Percentiles rank a stretch among this genome's conserved stretches.
Evolutionary conservation across 2,888 invertebrate species (phyloP).

Genomic region (Pecten maximus): DNA sequence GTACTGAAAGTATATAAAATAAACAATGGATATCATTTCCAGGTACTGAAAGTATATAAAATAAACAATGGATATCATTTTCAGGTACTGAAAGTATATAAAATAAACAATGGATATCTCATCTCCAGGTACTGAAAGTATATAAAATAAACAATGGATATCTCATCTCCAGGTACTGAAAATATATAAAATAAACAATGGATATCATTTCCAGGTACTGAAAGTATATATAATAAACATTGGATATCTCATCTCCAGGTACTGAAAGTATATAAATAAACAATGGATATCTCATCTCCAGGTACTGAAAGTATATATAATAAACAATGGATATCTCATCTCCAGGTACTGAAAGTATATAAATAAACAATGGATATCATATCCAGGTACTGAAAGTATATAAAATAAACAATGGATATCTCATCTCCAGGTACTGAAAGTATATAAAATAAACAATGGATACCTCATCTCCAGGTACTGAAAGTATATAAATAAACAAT

Average conservation of each 20-base stretch:
- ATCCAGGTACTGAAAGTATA: not conserved
- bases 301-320: not conserved
- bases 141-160: not conserved
- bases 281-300: too few species aligned
- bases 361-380: not conserved
- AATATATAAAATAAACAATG: not conserved
- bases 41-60: conserved; percentile 53
- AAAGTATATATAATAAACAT: too few species aligned
- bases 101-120: conserved; percentile 28
- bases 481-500: too few species aligned
- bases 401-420: too few species aligned
- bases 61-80: too few species aligned
- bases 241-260: conserved; percentile 51
- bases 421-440: too few species aligned
- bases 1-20: too few species aligned
- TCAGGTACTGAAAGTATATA: not conserved
- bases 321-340: conserved; percentile 31
- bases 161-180: not conserved
- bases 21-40: conserved; percentile 51
- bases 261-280: conserved; percentile 53
- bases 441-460: conserved; percentile 54
- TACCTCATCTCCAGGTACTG: conserved; percentile 54
- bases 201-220: too few species aligned
- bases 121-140: too few species aligned
- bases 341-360: too few species aligned